Conservation (phyloP, 2,113 vertebrate genomes). For the Perognathus longimembris region DNA sequence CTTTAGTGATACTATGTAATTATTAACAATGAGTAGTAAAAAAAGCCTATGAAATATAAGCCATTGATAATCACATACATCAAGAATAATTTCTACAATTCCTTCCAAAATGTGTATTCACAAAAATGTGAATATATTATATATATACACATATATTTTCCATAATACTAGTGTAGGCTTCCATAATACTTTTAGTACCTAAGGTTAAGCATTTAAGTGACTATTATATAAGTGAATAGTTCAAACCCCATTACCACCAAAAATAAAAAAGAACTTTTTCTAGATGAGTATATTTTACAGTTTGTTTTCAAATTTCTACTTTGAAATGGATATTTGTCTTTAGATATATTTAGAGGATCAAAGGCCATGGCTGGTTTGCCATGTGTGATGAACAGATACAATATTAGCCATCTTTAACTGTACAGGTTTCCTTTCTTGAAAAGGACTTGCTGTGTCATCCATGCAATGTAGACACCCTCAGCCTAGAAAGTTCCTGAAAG, state of each 20-base stretch:
- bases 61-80: not conserved
- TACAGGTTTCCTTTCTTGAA: constrained; percentile 19
- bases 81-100: not conserved
- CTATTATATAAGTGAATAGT: no score
- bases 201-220: not conserved
- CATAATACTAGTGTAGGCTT: not conserved
- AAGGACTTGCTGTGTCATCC: not conserved
- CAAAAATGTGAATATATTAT: not conserved
- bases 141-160: not conserved
- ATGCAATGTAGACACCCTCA: not conserved
- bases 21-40: not conserved
- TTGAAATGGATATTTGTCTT: not conserved
- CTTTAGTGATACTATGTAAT: not conserved
- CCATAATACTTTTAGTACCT: not conserved
- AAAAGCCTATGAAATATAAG: not conserved
- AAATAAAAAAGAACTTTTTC: not conserved
- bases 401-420: not conserved
- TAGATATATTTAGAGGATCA: not conserved
- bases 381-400: no score
- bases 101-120: constrained; percentile 23
- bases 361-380: not conserved
- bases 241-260: no score
- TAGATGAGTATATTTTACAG: constrained; percentile 3
- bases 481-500: not conserved
- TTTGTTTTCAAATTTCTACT: constrained; percentile 30